Conservation (phyloP, 2,797 vertebrate genomes). For the Eptatretus atami region DNA sequence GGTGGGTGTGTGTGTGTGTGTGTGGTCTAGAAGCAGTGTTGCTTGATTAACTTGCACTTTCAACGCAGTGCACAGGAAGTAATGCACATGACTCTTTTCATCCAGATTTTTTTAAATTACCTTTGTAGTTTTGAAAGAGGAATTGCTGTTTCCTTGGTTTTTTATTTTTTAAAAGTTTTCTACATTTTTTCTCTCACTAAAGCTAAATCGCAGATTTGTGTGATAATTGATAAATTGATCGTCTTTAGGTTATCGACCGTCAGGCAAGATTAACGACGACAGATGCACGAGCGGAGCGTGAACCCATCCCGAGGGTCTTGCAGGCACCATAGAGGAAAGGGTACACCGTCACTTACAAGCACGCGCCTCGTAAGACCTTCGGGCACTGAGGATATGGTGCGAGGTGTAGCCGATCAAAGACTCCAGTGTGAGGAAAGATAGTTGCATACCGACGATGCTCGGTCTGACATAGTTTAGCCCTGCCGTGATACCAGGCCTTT, state of each 20-base stretch:
- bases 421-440: conserved; percentile 28
- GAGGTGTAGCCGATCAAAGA: conserved; percentile 77
- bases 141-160: background rate
- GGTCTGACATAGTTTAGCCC: no score
- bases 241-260: conserved; percentile 38
- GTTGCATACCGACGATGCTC: no score
- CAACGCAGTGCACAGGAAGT: no score
- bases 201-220: no score
- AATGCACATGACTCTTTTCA: background rate
- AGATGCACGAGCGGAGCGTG: conserved; percentile 38
- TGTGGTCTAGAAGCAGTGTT: background rate
- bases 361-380: conserved; percentile 56
- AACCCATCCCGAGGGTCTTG: conserved; percentile 33
- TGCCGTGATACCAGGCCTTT: no score
- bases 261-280: conserved; percentile 39
- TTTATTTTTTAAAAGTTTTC: no score
- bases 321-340: conserved; percentile 40
- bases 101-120: background rate
- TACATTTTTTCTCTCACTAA: no score
- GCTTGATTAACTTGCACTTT: no score
- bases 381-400: conserved; percentile 57
- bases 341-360: conserved; percentile 26
- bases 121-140: background rate
- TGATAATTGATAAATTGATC: no score
- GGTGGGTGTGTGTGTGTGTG: conserved; percentile 16